Evolutionary conservation across 2,888 invertebrate genomes (phyloP).

Genomic region (Eupithecia centaureata): DNA sequence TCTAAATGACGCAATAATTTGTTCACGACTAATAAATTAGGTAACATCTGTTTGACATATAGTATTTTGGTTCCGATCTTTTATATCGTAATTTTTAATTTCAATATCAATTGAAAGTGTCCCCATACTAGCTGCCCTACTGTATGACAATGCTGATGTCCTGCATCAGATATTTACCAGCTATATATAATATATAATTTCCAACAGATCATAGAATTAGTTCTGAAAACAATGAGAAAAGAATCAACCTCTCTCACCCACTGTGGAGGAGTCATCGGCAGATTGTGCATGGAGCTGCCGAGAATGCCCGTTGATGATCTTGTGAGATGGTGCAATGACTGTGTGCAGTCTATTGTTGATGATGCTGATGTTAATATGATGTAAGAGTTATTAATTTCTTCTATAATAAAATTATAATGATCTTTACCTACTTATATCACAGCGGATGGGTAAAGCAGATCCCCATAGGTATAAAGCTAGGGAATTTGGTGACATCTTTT

Average conservation of each 20-base stretch:
- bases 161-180: too few relatives aligned
- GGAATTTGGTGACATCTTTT: not conserved
- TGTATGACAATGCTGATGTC: too few relatives aligned
- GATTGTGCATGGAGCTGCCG: conserved; percentile 68
- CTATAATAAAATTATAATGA: not conserved
- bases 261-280: conserved; percentile 67
- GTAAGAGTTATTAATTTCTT: conserved; percentile 53
- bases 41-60: too few relatives aligned
- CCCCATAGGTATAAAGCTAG: not conserved
- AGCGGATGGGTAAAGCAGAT: too few relatives aligned
- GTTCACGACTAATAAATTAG: too few relatives aligned
- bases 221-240: conserved; percentile 63
- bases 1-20: too few relatives aligned
- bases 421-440: not conserved
- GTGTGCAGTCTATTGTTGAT: conserved; percentile 73
- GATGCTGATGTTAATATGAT: conserved; percentile 77
- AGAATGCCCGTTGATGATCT: conserved; percentile 59
- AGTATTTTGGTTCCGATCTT: too few relatives aligned
- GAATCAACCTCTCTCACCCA: conserved; percentile 70
- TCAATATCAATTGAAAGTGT: too few relatives aligned
- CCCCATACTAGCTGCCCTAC: too few relatives aligned
- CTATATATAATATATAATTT: too few relatives aligned
- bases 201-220: conserved; percentile 62
- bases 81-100: too few relatives aligned
- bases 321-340: conserved; percentile 69